Base-by-base conservation (phyloP, 2,797 vertebrate genomes). In the Sebastes steindachneri region DNA sequence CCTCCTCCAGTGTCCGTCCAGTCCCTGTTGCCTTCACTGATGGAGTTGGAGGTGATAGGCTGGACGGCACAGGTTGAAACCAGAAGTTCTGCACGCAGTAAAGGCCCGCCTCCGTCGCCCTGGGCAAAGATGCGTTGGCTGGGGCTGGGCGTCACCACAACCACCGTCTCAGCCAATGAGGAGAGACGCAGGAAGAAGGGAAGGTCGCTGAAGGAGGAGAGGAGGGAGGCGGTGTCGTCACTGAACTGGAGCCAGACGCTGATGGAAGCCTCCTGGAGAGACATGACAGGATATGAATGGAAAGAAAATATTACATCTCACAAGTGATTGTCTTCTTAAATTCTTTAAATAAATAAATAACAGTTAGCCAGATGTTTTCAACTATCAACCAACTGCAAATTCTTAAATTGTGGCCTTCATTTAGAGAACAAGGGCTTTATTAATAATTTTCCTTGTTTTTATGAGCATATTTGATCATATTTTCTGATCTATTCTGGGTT, bases 211-310 rank as follows among this genome's bases (percentile, higher is more conserved):
- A 94, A 96, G 17, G 88, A 87, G 23, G 95, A 93, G 19, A 96
- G 89, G n/a, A 92, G 89, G 37, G 87, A 85, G 41, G 94, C 86
- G 0, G 94, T 90, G 77, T 94, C 95, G 0, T 96, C 95, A 9
- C 90, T 88, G 77, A 96, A 96, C 92, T 96, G 95, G 51, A 96
- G 91, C 95, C 95, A 96, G 7, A 95, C 41, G 17, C 91, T 96
- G 63, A 94, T 55, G 19, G 94, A 93, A 0, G 94, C 96, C 74
- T 96, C 96, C 96, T 96, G 64, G 5, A 81, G n/a, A 60, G 33
- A 78, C 33, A 67, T 1, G 5, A 74, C 25, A 73, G 29, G 26
- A 58, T n/a, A 31, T 4, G 26, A 21, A 31, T n/a, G 21, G 9
- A 45, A 64, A 68, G 26, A 35, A 5, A 35, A 5, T 7, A 21